Conservation (phyloP, 2,113 vertebrate species). For the Cichladusa arquata region DNA sequence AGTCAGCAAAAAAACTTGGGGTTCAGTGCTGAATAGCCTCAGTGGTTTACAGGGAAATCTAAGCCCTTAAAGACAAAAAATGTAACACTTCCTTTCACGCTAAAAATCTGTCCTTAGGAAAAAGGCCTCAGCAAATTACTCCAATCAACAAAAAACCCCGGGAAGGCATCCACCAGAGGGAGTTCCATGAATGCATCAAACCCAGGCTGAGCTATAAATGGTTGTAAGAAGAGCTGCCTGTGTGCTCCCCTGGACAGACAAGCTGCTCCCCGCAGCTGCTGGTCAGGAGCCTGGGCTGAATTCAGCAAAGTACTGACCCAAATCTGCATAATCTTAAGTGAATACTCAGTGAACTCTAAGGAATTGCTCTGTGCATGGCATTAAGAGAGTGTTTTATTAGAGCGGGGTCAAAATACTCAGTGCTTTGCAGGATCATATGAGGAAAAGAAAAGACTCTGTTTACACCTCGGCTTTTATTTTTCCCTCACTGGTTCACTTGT, state of each 20-base stretch:
- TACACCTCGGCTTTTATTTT: slow-evolving; percentile 45
- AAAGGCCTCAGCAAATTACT: background rate
- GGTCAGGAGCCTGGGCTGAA: background rate
- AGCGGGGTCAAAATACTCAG: background rate
- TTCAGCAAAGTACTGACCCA: background rate
- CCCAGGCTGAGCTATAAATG: background rate
- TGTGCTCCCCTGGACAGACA: background rate
- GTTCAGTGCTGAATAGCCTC: background rate
- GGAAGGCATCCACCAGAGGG: slow-evolving; percentile 57
- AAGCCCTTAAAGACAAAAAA: background rate
- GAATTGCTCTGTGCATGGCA: background rate
- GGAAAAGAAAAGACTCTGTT: slow-evolving; percentile 38
- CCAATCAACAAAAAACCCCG: background rate
- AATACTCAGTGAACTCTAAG: slow-evolving; percentile 39
- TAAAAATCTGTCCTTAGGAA: background rate
- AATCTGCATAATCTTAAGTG: slow-evolving; percentile 43
- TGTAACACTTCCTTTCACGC: accelerated
- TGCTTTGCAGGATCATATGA: slow-evolving; percentile 2
- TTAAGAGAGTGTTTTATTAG: background rate
- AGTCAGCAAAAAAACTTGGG: background rate
- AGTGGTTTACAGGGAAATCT: background rate
- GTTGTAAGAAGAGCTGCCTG: background rate
- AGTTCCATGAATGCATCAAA: background rate
- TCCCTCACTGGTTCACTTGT: slow-evolving; percentile 17
- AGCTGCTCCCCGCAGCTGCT: background rate